A percentile compares a stretch with the other conserved stretches of the same genome.
phyloP scores from a whole-genome alignment of 1,140 invertebrate genomes.

The Sitophilus oryzae region DNA sequence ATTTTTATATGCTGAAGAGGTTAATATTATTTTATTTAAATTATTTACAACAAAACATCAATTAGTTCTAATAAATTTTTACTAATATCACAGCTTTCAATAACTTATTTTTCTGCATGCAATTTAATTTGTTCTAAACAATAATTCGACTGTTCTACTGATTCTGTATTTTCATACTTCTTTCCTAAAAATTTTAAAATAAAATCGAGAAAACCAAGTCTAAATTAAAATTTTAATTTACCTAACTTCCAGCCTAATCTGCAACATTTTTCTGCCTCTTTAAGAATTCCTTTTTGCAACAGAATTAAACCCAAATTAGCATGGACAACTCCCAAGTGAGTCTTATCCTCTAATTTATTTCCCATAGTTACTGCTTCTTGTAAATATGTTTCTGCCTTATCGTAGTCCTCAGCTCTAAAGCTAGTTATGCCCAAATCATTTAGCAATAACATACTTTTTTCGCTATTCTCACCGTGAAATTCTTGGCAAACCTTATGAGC shows the following conservation, averaged over 20 bases:
- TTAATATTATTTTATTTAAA: too few relatives aligned
- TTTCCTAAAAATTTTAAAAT: slow-evolving; percentile 51
- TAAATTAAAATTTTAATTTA: slow-evolving; percentile 35
- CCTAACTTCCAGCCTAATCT: slow-evolving; percentile 62
- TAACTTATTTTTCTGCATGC: slow-evolving; percentile 28
- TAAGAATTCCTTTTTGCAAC: slow-evolving; percentile 61
- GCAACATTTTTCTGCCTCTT: slow-evolving; percentile 67
- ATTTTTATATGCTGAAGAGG: too few relatives aligned
- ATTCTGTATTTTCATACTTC: slow-evolving; percentile 52
- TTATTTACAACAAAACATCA: too few relatives aligned
- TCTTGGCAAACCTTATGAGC: slow-evolving; percentile 62
- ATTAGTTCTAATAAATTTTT: background rate
- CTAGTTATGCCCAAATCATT: slow-evolving; percentile 80
- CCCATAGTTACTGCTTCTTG: slow-evolving; percentile 65
- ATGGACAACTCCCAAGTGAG: slow-evolving; percentile 66
- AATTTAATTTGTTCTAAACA: slow-evolving; percentile 63
- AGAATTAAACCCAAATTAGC: slow-evolving; percentile 79
- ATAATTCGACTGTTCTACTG: slow-evolving; percentile 52
- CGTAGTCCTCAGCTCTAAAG: slow-evolving; percentile 58
- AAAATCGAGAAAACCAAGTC: background rate
- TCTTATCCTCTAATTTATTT: slow-evolving; percentile 55
- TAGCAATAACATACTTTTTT: slow-evolving; percentile 70
- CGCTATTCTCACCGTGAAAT: slow-evolving; percentile 59
- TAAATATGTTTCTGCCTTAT: slow-evolving; percentile 65
- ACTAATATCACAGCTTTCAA: background rate